Evolutionary conservation across 2,888 invertebrate genomes (phyloP).

Genomic region (Euclidia mi): DNA sequence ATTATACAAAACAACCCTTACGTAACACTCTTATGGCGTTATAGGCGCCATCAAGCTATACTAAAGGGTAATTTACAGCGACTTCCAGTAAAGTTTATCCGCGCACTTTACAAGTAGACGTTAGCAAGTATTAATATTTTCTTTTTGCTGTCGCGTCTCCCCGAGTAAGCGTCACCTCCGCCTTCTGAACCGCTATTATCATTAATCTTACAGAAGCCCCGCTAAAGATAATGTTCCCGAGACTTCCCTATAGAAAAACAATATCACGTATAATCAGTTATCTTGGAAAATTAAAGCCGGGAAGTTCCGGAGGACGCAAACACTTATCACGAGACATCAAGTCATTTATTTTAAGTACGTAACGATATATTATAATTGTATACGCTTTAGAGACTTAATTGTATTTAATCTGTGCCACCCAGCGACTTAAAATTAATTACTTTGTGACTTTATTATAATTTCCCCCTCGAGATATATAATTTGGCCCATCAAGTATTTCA

Average conservation of each 20-base stretch:
- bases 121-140: constrained; percentile 75
- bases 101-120: constrained; percentile 55
- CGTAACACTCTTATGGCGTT: background rate
- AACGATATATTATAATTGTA: constrained; percentile 43
- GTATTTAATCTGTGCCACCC: background rate
- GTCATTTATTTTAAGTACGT: constrained; percentile 42
- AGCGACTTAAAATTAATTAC: no score
- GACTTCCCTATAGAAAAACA: constrained; percentile 78
- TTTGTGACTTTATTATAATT: no score
- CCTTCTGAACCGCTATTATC: constrained; percentile 79
- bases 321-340: constrained; percentile 51
- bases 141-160: constrained; percentile 61
- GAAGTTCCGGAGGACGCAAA: constrained; percentile 43
- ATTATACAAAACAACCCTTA: no score
- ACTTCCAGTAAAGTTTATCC: constrained; percentile 48
- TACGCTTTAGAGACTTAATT: constrained; percentile 17
- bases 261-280: constrained; percentile 68
- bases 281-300: constrained; percentile 62
- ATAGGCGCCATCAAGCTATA: background rate
- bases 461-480: no score
- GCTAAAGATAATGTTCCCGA: constrained; percentile 80
- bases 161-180: constrained; percentile 74
- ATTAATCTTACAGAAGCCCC: constrained; percentile 79
- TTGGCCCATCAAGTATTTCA: no score
- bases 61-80: constrained; percentile 23